phyloP scores from a whole-genome alignment of 2,797 vertebrate species.

The Sebastes alutus region DNA sequence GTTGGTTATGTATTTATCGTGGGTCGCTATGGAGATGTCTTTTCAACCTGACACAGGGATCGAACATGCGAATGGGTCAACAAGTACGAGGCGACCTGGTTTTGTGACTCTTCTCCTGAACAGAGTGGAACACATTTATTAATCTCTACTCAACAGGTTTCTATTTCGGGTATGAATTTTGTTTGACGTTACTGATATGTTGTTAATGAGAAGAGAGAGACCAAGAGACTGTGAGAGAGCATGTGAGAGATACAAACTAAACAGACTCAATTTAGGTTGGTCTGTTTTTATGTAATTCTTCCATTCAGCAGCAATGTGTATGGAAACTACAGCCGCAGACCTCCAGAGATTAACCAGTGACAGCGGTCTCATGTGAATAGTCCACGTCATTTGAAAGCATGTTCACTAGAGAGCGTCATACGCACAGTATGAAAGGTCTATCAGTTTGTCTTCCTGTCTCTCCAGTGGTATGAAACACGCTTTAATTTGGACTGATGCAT shows the following conservation, averaged over 20 bases:
- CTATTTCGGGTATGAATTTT: not conserved
- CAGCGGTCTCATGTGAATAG: not conserved
- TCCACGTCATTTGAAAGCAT: not conserved
- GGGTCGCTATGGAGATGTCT: constrained; percentile 32
- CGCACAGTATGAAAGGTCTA: not conserved
- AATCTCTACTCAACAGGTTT: not conserved
- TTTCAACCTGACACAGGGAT: constrained; percentile 15
- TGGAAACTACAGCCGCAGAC: not conserved
- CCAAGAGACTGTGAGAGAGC: not conserved
- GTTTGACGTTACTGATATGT: not conserved
- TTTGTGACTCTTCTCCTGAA: not conserved
- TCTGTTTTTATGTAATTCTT: not conserved
- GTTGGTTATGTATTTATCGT: constrained; percentile 39
- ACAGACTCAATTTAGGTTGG: not conserved
- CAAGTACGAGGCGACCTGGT: not conserved
- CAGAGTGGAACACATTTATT: not conserved
- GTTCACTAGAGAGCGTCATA: not conserved
- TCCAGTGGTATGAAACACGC: constrained; percentile 59
- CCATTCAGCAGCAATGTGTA: not conserved
- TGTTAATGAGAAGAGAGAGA: not conserved
- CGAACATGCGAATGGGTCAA: constrained; percentile 19
- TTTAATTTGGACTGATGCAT: constrained; percentile 66
- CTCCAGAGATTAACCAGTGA: not conserved
- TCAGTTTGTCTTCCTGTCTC: not conserved
- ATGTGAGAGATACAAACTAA: not conserved